These are phyloP conservation scores for Phalanger gymnotis DNA, from an alignment of 2,797 vertebrate species.

Conservation along the genomic window DNA sequence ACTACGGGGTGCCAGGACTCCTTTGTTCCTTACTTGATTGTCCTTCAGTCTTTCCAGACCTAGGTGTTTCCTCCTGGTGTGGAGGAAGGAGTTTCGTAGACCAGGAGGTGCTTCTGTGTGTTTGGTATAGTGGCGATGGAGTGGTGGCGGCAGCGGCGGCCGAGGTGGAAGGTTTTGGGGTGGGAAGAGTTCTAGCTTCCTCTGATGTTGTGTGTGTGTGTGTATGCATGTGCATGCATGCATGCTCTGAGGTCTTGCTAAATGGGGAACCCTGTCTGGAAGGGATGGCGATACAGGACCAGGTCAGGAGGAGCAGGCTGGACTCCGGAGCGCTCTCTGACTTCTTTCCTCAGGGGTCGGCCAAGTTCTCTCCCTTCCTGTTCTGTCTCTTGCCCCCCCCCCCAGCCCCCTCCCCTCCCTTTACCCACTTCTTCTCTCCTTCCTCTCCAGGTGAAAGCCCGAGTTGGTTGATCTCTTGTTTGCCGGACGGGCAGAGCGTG, in stretches of 20 bases:
- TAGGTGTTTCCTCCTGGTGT: not conserved
- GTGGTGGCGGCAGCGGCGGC: not conserved
- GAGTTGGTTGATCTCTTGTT: conserved; percentile 39
- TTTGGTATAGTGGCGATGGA: too few relatives aligned
- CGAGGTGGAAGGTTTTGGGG: not conserved
- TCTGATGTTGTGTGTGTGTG: not conserved
- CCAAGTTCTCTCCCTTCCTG: not conserved
- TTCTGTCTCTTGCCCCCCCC: not conserved
- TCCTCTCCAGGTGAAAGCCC: conserved; percentile 52
- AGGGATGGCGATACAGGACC: not conserved
- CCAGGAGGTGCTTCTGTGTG: not conserved
- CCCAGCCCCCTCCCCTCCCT: not conserved
- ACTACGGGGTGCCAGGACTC: not conserved
- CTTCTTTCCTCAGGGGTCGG: not conserved
- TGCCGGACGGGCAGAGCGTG: conserved; percentile 4
- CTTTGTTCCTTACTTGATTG: not conserved
- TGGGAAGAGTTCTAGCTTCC: not conserved
- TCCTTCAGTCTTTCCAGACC: not conserved
- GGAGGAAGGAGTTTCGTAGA: not conserved
- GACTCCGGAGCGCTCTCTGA: not conserved
- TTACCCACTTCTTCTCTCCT: not conserved
- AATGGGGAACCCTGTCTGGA: not conserved
- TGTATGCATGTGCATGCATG: too few relatives aligned
- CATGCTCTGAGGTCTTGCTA: not conserved
- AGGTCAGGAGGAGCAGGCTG: conserved; percentile 25